Conservation (phyloP, 2,888 invertebrate species). For the Brachypalpus laphriformis region DNA sequence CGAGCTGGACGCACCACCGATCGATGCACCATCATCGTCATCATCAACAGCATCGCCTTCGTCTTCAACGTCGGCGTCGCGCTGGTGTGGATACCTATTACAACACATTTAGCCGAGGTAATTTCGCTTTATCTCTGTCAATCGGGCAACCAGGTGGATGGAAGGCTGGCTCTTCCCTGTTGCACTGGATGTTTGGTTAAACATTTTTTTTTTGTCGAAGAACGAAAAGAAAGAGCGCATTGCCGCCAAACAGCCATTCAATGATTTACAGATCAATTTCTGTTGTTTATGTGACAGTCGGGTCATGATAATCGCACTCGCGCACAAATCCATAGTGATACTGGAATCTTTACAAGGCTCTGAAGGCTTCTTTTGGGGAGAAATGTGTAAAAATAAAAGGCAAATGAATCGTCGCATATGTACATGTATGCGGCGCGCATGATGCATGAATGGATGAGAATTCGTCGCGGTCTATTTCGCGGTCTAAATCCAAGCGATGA, state of each 20-base stretch:
- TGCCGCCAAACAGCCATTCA: conserved; percentile 73
- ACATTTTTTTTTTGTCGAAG: conserved; percentile 31
- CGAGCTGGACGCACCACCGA: conserved; percentile 64
- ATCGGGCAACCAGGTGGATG: conserved; percentile 73
- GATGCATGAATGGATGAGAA: conserved; percentile 64
- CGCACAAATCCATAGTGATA: conserved; percentile 64
- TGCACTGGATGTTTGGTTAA: conserved; percentile 61
- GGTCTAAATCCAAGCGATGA: conserved; percentile 66
- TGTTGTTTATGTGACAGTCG: conserved; percentile 76
- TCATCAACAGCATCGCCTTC: conserved; percentile 1
- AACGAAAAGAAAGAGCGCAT: conserved; percentile 49
- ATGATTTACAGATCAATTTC: conserved; percentile 77
- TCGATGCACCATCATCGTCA: conserved; percentile 39
- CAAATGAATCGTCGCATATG: conserved; percentile 31
- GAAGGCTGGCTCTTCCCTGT: conserved; percentile 64
- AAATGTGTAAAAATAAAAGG: conserved; percentile 43
- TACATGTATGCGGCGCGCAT: conserved; percentile 39
- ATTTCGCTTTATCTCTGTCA: conserved; percentile 75
- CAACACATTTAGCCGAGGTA: conserved; percentile 73
- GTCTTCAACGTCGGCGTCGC: neutral
- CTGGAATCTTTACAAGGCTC: conserved; percentile 40
- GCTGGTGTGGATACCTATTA: conserved; percentile 59
- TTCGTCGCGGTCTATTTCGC: conserved; percentile 69
- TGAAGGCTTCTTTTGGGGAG: conserved; percentile 36
- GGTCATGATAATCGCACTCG: conserved; percentile 75